Conservation (phyloP, 2,797 vertebrate species). For the Smutsia gigantea region DNA sequence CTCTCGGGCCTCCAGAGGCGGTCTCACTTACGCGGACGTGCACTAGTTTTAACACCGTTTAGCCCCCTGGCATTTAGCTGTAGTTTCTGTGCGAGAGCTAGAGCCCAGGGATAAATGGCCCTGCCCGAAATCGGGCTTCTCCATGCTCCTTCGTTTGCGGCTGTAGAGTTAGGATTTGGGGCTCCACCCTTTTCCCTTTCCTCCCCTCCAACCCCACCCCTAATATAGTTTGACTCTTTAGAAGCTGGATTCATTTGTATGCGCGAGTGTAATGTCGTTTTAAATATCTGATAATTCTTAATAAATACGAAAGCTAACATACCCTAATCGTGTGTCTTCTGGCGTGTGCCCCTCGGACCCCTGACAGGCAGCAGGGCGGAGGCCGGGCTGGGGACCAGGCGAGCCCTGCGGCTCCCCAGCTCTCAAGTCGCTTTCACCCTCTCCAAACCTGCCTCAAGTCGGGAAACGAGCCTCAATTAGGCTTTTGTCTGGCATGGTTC, state of each 20-base stretch:
- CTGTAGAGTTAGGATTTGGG: not conserved
- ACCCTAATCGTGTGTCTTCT: constrained; percentile 66
- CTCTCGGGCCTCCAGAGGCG: not conserved
- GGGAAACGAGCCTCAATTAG: not conserved
- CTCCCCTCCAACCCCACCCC: not conserved
- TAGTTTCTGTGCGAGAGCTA: not conserved
- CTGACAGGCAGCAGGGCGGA: not conserved
- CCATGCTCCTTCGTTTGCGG: not conserved
- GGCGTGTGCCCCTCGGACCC: constrained; percentile 65
- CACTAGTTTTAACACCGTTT: too few species aligned
- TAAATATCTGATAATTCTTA: constrained; percentile 83
- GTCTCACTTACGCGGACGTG: not conserved
- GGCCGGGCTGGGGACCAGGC: not conserved
- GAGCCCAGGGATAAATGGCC: not conserved
- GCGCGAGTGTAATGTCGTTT: constrained; percentile 80
- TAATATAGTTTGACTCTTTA: constrained; percentile 54
- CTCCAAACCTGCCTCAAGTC: constrained; percentile 25
- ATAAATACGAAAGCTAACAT: constrained; percentile 84
- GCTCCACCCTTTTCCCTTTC: not conserved
- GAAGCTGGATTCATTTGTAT: constrained; percentile 82
- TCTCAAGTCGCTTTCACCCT: not conserved
- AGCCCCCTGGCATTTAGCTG: not conserved
- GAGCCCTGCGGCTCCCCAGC: not conserved
- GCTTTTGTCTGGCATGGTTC: constrained; percentile 75
- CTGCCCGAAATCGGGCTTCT: not conserved